Base-by-base conservation (phyloP, 2,113 vertebrate genomes). In the Phrynosoma platyrhinos region DNA sequence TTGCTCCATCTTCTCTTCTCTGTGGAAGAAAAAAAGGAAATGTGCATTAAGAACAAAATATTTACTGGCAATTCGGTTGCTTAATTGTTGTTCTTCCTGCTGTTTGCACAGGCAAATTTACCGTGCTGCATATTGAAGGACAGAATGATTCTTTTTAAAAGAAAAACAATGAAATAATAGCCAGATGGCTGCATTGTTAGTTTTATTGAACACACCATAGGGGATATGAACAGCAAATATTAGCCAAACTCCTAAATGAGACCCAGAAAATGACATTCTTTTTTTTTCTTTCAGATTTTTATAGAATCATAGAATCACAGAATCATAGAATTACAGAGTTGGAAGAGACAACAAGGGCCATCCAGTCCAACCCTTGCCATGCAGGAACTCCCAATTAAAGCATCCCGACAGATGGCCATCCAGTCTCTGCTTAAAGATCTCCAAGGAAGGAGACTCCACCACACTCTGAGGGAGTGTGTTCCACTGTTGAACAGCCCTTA, bases 141-240 rank as follows among this genome's bases (percentile, higher is more conserved):
- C 1, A 9, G 14, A 91, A 90, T 27, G 72, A 69, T 69, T 78
- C 71, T 21, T 36, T 74, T 80, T 85, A 58, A 84, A 90, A 82
- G 77, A 69, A 40, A 55, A 30, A 79, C 18, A 69, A 81, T 81
- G 64, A 85, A 85, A 85, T 76, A 62, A 64, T 55, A 76, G 74
- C 84, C 23, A 94, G 82, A 64, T 27, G 4, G 72, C 78, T 64
- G 9, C 47, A 94, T 92, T 86, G 42, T 80, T 90, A 84, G 21
- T 78, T 92, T 94, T 94, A 92, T 82, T 95, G 89, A 95, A 82
- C 75, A 84, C 86, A 82, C 66, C 62, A 62, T 32, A 87, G 85
- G 87, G 83, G 92, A 91, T 36, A 87, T 30, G 79, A 94, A 85
- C 13, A 89, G 84, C n/a, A 91, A 74, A 85, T 72, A 80, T 84